These are phyloP conservation scores for Tragelaphus strepsiceros DNA, from an alignment of 2,113 vertebrate genomes.

Conservation along the genomic window DNA sequence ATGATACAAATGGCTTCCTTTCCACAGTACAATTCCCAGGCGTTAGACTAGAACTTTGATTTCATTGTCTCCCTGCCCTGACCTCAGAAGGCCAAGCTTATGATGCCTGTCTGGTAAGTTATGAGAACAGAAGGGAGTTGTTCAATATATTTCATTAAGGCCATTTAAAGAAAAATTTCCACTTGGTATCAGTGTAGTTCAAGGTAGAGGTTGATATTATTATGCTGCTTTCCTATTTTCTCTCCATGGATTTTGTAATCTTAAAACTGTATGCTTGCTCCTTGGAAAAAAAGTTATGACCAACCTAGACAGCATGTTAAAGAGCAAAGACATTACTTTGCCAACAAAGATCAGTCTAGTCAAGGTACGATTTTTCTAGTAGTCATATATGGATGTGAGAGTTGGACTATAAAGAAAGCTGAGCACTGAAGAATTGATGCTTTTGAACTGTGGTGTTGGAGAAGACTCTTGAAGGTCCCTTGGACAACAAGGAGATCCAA, in stretches of 20 bases:
- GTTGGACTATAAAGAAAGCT: background rate
- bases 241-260: background rate
- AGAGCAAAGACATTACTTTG: background rate
- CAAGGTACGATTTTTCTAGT: background rate
- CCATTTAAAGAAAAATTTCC: background rate
- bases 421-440: background rate
- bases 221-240: background rate
- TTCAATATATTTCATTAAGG: background rate
- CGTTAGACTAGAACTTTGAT: background rate
- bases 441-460: background rate
- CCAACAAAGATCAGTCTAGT: background rate
- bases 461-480: background rate
- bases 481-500: background rate
- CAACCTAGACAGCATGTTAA: background rate
- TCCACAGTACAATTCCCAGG: background rate
- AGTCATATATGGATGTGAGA: background rate
- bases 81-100: background rate
- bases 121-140: background rate
- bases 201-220: background rate
- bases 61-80: rapidly evolving
- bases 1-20: background rate
- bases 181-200: background rate
- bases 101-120: background rate
- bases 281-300: background rate
- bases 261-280: background rate